phyloP scores from a whole-genome alignment of 2,888 invertebrate genomes.

The Hemaris fuciformis region DNA sequence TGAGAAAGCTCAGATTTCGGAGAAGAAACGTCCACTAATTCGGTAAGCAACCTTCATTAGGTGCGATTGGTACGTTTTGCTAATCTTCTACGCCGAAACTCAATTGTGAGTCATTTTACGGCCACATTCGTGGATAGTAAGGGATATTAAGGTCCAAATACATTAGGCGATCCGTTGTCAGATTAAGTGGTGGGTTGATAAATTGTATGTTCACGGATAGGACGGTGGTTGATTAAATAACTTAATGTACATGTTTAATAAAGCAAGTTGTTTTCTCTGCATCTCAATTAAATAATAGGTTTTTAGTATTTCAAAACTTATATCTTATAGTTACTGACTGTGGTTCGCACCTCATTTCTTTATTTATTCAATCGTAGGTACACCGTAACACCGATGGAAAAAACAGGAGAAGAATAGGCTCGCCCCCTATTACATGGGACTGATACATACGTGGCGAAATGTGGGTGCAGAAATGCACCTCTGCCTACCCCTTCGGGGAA shows the following conservation, averaged over 20 bases:
- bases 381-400: too few species aligned
- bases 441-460: too few species aligned
- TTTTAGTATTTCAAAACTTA: too few species aligned
- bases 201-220: neutral
- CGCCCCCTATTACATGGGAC: too few species aligned
- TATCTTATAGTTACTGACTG: too few species aligned
- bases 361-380: too few species aligned
- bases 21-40: conserved; percentile 8
- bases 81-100: neutral
- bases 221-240: neutral
- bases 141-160: neutral
- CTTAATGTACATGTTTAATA: neutral
- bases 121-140: neutral
- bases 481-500: too few species aligned
- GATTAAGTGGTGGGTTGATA: neutral
- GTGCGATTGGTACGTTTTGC: conserved; percentile 22
- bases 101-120: neutral
- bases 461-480: too few species aligned
- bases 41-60: conserved; percentile 25
- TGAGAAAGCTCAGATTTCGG: neutral
- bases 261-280: neutral
- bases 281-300: too few species aligned
- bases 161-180: neutral
- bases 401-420: too few species aligned
- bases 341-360: too few species aligned